These are phyloP conservation scores for Phylloscopus trochiloides DNA, from an alignment of 2,113 vertebrate species.

Conservation along the genomic window DNA sequence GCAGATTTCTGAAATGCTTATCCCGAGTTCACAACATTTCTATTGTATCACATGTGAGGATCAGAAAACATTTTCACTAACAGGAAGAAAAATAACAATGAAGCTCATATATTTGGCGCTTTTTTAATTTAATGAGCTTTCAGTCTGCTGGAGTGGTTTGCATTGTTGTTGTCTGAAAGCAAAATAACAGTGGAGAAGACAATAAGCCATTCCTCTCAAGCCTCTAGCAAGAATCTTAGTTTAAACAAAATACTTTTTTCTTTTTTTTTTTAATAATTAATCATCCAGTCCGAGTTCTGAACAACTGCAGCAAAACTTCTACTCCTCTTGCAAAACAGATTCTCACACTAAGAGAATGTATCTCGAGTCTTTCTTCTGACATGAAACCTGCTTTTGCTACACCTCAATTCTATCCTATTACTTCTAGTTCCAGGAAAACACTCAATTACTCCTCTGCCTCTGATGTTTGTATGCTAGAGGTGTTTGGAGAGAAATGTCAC, in stretches of 20 bases:
- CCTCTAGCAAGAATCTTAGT: not conserved
- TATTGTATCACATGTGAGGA: not conserved
- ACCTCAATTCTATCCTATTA: not conserved
- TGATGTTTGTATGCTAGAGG: fast-evolving
- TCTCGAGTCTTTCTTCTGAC: not conserved
- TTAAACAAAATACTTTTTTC: not conserved
- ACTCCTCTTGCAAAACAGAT: not conserved
- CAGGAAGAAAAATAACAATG: not conserved
- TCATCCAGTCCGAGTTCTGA: not conserved
- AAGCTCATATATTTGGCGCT: not conserved
- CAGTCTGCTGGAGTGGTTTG: not conserved
- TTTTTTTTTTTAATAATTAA: not conserved
- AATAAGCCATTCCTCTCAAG: not conserved
- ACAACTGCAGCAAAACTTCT: not conserved
- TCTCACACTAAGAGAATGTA: not conserved
- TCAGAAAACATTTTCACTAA: not conserved
- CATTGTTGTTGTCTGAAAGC: not conserved
- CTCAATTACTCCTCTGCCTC: not conserved
- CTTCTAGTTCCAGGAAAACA: not conserved
- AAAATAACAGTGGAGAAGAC: not conserved
- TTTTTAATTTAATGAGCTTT: not conserved
- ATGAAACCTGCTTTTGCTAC: not conserved
- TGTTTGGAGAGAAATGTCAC: not conserved
- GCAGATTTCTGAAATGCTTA: not conserved
- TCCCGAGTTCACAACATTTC: not conserved